A percentile compares a stretch with the other conserved stretches of the same genome.
Evolutionary conservation across 2,113 vertebrate species (phyloP).

Genomic region (Halichoerus grypus): DNA sequence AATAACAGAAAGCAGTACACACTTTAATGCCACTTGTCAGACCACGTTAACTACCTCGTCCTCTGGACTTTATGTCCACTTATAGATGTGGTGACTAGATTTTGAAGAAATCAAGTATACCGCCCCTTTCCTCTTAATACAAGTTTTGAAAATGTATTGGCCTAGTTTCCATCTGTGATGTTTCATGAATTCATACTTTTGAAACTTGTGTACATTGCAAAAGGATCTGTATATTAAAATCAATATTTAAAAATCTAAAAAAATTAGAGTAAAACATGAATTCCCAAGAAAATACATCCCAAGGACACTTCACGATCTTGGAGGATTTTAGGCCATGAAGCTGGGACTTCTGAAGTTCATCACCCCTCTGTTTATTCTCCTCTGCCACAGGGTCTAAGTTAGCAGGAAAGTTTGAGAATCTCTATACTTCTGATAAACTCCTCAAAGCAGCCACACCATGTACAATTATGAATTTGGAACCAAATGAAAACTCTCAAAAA

Average conservation of each 20-base stretch:
- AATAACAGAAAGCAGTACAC: not conserved
- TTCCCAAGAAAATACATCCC: not conserved
- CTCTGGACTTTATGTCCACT: not conserved
- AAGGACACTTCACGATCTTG: not conserved
- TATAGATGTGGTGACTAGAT: not conserved
- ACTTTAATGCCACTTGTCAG: not conserved
- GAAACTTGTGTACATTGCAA: not conserved
- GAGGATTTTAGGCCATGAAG: not conserved
- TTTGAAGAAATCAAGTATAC: not conserved
- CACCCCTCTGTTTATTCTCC: not conserved
- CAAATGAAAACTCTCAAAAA: not conserved
- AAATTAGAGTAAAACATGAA: not conserved
- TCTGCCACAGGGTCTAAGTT: not conserved
- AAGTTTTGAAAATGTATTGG: not conserved
- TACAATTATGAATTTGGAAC: not conserved
- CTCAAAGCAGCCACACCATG: not conserved
- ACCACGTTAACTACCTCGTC: not conserved
- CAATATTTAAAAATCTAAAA: not conserved
- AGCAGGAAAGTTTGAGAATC: not conserved
- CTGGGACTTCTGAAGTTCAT: not conserved
- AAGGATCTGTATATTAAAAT: not conserved
- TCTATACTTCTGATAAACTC: not conserved
- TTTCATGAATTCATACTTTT: not conserved
- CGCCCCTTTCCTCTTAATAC: not conserved
- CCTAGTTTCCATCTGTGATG: not conserved